Percentiles rank a stretch among this genome's conserved stretches.
Conservation (phyloP, 2,113 vertebrate species). For the Xenopus borealis region DNA sequence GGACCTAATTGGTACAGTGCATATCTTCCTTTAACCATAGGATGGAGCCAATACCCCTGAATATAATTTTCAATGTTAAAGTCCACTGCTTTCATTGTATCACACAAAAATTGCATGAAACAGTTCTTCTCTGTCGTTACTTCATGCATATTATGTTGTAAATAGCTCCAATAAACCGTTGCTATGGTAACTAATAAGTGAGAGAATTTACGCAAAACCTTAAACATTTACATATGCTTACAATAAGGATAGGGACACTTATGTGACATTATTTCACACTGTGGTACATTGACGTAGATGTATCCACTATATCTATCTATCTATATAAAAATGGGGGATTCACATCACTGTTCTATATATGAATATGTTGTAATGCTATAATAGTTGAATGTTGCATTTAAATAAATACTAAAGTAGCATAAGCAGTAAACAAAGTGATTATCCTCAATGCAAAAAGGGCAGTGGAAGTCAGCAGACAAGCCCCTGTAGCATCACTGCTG, state of each 20-base stretch:
- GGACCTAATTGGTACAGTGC: conserved; percentile 63
- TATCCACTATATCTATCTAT: no score
- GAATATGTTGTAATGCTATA: no score
- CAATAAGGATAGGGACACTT: background rate
- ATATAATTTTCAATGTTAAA: conserved; percentile 60
- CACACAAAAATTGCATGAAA: conserved; percentile 21
- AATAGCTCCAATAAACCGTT: background rate
- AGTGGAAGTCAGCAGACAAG: no score
- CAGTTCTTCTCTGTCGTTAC: background rate
- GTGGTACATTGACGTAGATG: no score
- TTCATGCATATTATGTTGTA: background rate
- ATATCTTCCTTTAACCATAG: conserved; percentile 75
- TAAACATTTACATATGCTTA: background rate
- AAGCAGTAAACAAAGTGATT: no score
- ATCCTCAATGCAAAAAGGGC: no score
- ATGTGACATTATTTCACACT: background rate
- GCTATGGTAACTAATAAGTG: background rate
- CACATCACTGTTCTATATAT: no score
- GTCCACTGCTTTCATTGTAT: conserved; percentile 37
- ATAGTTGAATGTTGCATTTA: no score
- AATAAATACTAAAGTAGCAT: no score
- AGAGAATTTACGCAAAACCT: background rate
- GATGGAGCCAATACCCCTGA: conserved; percentile 81
- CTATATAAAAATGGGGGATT: no score
- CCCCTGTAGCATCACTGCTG: no score